Base-by-base conservation (phyloP, 2,797 vertebrate species). In the Muscicapa comitata region DNA sequence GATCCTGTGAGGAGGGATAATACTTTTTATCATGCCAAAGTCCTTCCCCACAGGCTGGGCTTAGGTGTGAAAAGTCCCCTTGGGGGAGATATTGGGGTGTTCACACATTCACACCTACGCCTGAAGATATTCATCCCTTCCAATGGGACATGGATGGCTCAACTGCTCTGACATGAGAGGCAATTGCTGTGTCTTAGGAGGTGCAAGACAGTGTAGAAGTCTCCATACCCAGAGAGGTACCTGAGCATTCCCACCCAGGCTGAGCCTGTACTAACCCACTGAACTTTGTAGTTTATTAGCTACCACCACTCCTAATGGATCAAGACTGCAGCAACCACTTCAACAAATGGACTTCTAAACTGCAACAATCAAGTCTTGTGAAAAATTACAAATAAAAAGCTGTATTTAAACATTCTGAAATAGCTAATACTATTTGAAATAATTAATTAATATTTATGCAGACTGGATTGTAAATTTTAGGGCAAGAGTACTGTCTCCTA, bases 1-100 rank as follows among this genome's bases (percentile, higher is more conserved):
- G 10, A 50, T n/a, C 28, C 18, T 75, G 12, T 0, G 0, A 66
- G 45, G 23, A 9, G 8, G 4, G 15, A 37, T 16, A 59, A 43
- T 51, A 12, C 2, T 37, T 58, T 43, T 43, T 23, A 31, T 43
- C 23, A 23, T 43, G 12, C 28, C 38, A 37, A 24, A 37, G 16
- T 59, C n/a, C 15, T 45, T 29, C 12, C 38, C 38, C 28, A 53
- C 13, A 24, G 23, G 19, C 37, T 0, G 0, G 18, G 24, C 28
- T 59, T 15, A 37, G n/a, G 6, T n/a, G 10, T 67, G n/a, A 59
- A 37, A 43, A 28, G 8, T 66, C 2, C 18, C 15, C 18, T 58
- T 37, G n/a, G 4, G 12, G 15, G 28, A 43, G 10, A 11, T 45
- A 16, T 4, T 19, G 23, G 19, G 7, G 19, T 45, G 19, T 58